Percentiles rank a stretch among this genome's conserved stretches.
Conservation (phyloP, 2,888 invertebrate species). For the Cataglyphis livida region DNA sequence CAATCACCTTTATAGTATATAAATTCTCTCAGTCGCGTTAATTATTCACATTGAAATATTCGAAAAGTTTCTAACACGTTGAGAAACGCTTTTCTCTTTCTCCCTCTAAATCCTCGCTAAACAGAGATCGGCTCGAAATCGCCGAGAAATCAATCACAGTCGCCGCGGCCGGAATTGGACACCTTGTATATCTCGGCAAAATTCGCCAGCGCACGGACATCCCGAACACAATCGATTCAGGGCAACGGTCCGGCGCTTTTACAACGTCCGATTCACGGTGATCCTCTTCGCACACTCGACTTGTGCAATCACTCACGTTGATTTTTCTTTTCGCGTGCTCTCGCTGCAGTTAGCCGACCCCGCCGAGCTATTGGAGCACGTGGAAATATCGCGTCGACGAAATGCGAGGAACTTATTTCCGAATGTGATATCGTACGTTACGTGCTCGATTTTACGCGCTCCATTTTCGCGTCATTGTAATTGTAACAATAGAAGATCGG, state of each 20-base stretch:
- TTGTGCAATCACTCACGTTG: constrained; percentile 46
- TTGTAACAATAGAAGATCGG: background rate
- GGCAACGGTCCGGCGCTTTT: constrained; percentile 49
- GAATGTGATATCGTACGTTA: constrained; percentile 59
- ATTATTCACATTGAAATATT: background rate
- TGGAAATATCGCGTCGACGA: constrained; percentile 49
- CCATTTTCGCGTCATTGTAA: constrained; percentile 35
- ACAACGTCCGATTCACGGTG: constrained; percentile 50
- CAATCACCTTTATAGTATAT: background rate
- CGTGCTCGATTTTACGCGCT: constrained; percentile 49
- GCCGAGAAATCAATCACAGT: constrained; percentile 50
- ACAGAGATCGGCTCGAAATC: constrained; percentile 35
- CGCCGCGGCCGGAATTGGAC: constrained; percentile 37
- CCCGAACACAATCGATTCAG: constrained; percentile 28
- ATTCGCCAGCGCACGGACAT: constrained; percentile 25
- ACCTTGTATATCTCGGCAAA: constrained; percentile 47
- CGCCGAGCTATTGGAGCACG: constrained; percentile 26
- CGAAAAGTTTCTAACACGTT: background rate
- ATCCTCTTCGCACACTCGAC: constrained; percentile 49
- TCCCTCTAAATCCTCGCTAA: constrained; percentile 25
- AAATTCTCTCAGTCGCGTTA: background rate
- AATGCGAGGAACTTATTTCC: constrained; percentile 57
- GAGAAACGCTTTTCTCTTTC: constrained; percentile 4
- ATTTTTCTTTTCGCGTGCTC: constrained; percentile 56
- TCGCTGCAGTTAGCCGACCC: constrained; percentile 25